Conservation (phyloP, 2,888 invertebrate species). For the Oscheius sp. region DNA sequence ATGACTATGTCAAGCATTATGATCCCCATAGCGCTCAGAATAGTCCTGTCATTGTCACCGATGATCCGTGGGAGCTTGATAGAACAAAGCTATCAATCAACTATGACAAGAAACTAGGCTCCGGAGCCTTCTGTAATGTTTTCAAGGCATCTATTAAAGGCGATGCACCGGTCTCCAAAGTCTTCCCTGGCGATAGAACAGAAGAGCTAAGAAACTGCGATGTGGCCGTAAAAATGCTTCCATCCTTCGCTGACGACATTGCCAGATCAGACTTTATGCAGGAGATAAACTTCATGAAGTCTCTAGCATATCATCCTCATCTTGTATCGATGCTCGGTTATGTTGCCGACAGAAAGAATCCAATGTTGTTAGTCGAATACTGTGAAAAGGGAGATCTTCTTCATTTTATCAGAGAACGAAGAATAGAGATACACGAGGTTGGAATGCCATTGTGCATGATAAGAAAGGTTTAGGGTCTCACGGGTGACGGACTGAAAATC, state of each 20-base stretch:
- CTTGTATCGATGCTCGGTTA: slow-evolving; percentile 64
- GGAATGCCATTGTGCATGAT: background rate
- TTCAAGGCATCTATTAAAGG: slow-evolving; percentile 60
- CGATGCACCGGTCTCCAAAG: slow-evolving; percentile 53
- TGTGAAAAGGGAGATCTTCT: slow-evolving; percentile 63
- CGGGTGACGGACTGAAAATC: slow-evolving; percentile 48
- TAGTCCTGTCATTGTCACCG: slow-evolving; percentile 20
- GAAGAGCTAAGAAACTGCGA: slow-evolving; percentile 51
- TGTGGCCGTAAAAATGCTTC: slow-evolving; percentile 64
- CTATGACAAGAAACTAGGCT: slow-evolving; percentile 61
- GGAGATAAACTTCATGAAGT: slow-evolving; percentile 68
- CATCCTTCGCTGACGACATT: slow-evolving; percentile 63
- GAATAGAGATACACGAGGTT: slow-evolving; percentile 45
- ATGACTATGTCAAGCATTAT: slow-evolving; percentile 19
- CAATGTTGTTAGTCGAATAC: slow-evolving; percentile 58
- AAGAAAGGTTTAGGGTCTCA: slow-evolving; percentile 32
- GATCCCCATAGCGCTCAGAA: background rate
- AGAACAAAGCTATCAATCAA: slow-evolving; percentile 51
- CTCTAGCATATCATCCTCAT: slow-evolving; percentile 63
- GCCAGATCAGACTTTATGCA: slow-evolving; percentile 63
- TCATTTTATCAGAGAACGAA: slow-evolving; percentile 55
- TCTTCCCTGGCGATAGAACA: slow-evolving; percentile 49
- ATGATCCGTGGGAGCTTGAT: slow-evolving; percentile 49
- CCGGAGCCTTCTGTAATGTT: slow-evolving; percentile 65
- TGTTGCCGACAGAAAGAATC: slow-evolving; percentile 56